Percentiles rank a stretch among this genome's conserved stretches.
Conservation (phyloP, 2,888 invertebrate genomes). For the Hypercompe scribonia region DNA sequence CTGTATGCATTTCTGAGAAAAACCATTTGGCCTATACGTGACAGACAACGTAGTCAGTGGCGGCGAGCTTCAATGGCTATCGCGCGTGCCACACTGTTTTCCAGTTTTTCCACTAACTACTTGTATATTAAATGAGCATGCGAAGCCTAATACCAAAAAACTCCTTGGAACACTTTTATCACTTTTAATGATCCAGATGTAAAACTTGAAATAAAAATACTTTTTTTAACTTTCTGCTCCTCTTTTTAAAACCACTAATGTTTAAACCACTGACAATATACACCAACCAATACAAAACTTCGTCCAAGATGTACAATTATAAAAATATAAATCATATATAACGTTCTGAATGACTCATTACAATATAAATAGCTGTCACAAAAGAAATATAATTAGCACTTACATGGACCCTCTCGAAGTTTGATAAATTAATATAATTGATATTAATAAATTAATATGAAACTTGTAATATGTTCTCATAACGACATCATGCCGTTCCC, state of each 20-base stretch:
- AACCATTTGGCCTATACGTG: conserved; percentile 70
- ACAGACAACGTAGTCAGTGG: conserved; percentile 62
- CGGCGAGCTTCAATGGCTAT: conserved; percentile 70
- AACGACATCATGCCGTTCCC: conserved; percentile 58
- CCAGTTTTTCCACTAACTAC: conserved; percentile 61
- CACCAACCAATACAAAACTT: conserved; percentile 59
- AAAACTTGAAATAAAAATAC: conserved; percentile 49
- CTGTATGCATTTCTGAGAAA: conserved; percentile 75
- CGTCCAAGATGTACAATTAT: conserved; percentile 46
- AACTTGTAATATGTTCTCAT: conserved; percentile 56
- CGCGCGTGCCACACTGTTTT: conserved; percentile 62
- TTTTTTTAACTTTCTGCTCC: conserved; percentile 44
- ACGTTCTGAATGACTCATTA: conserved; percentile 63
- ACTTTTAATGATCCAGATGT: conserved; percentile 49
- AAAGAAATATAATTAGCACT: conserved; percentile 67
- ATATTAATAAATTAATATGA: conserved; percentile 76
- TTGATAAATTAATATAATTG: no score
- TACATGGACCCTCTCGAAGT: conserved; percentile 51
- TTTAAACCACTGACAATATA: conserved; percentile 20
- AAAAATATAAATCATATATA: conserved; percentile 65
- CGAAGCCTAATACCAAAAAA: not conserved
- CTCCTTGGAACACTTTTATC: conserved; percentile 27
- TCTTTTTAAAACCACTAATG: no score
- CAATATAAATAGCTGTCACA: conserved; percentile 67
- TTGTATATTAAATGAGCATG: not conserved